Evolutionary conservation across 2,888 invertebrate genomes (phyloP).

Genomic region (Drosophila phalerata): DNA sequence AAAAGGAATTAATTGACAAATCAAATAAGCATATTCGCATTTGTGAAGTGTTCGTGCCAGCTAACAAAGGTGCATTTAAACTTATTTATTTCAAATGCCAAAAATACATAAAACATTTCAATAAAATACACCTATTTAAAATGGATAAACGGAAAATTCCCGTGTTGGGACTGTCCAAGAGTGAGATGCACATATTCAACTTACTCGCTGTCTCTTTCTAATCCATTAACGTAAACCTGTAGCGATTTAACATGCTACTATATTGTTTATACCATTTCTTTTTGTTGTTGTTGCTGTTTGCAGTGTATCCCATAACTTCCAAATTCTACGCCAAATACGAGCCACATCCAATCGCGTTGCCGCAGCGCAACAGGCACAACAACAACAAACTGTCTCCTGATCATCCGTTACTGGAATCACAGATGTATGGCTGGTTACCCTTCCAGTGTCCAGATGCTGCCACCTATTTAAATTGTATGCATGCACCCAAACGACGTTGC

Average conservation of each 20-base stretch:
- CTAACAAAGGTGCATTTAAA: constrained; percentile 68
- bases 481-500: constrained; percentile 81
- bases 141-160: not conserved
- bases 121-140: not conserved
- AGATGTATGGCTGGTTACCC: constrained; percentile 84
- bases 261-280: not conserved
- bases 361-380: constrained; percentile 47
- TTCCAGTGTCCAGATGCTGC: constrained; percentile 45
- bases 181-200: not conserved
- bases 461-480: constrained; percentile 71
- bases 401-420: constrained; percentile 78
- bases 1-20: constrained; percentile 82
- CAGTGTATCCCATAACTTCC: constrained; percentile 76
- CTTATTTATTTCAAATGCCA: not conserved
- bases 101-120: not conserved
- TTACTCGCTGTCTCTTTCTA: constrained; percentile 7
- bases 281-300: constrained; percentile 7
- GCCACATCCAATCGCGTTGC: constrained; percentile 34
- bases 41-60: constrained; percentile 72
- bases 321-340: constrained; percentile 82
- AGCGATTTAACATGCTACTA: not conserved
- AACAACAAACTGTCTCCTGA: constrained; percentile 34
- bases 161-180: not conserved
- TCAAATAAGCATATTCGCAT: constrained; percentile 80
- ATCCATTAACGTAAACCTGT: not conserved